Percentiles rank a stretch among this genome's conserved stretches.
These are phyloP conservation scores for Odontocerum albicorne DNA, from an alignment of 2,888 invertebrate species.

Conservation along the genomic window DNA sequence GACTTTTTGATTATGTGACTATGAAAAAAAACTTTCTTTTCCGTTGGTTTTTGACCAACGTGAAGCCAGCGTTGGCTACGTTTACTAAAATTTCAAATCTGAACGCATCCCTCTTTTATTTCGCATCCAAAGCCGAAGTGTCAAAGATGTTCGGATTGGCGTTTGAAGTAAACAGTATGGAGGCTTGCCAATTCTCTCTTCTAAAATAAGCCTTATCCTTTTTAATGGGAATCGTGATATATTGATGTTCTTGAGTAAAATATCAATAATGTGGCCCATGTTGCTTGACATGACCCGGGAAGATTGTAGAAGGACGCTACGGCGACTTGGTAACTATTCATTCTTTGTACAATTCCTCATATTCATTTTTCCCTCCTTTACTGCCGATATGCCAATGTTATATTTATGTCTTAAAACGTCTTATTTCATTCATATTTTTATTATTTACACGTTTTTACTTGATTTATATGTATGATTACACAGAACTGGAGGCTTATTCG, in stretches of 20 bases:
- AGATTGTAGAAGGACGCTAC: constrained; percentile 84
- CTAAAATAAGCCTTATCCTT: constrained; percentile 53
- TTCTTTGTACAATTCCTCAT: constrained; percentile 28
- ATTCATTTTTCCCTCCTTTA: constrained; percentile 33
- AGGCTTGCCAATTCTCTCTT: constrained; percentile 58
- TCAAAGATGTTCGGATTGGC: constrained; percentile 59
- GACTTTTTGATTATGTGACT: too few relatives aligned
- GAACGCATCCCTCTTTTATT: constrained; percentile 43
- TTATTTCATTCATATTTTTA: not conserved
- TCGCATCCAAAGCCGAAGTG: constrained; percentile 47
- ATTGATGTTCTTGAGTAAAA: constrained; percentile 44
- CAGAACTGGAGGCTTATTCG: constrained; percentile 91
- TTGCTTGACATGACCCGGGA: constrained; percentile 83
- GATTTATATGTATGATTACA: constrained; percentile 3
- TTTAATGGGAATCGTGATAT: constrained; percentile 47
- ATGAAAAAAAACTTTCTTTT: too few relatives aligned
- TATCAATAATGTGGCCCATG: constrained; percentile 54
- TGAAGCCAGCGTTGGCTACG: constrained; percentile 18
- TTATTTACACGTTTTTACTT: constrained; percentile 3
- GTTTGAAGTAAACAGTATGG: constrained; percentile 63
- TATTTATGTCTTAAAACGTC: constrained; percentile 32
- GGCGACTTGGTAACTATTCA: constrained; percentile 73
- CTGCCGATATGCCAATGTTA: constrained; percentile 36
- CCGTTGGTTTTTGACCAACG: too few relatives aligned
- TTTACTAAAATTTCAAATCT: constrained; percentile 15